phyloP scores from a whole-genome alignment of 2,797 vertebrate species.

The Lepilemur septentrionalis region DNA sequence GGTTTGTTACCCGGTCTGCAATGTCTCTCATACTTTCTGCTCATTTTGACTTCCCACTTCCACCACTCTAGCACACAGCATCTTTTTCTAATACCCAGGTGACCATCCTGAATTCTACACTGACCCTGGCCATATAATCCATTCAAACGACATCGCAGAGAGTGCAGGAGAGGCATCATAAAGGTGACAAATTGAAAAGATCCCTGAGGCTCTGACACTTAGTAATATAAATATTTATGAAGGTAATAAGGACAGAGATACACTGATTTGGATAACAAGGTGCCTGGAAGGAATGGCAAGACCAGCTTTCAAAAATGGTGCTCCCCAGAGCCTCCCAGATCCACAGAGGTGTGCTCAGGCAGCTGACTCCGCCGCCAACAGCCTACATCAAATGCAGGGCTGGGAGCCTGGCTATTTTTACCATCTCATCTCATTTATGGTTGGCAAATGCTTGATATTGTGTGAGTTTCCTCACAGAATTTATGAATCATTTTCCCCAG shows the following conservation, averaged over 20 bases:
- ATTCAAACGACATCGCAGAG: no score
- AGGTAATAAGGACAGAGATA: not conserved
- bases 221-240: not conserved
- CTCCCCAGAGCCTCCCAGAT: not conserved
- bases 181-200: not conserved
- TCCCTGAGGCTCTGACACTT: not conserved
- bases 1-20: not conserved
- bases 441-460: not conserved
- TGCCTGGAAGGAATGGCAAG: not conserved
- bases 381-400: not conserved
- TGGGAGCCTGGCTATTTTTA: not conserved
- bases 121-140: accelerated
- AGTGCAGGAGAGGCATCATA: not conserved
- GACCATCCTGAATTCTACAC: not conserved
- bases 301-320: not conserved
- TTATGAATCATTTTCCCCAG: not conserved
- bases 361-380: not conserved
- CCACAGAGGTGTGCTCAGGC: not conserved
- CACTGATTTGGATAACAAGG: not conserved
- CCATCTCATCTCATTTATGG: not conserved
- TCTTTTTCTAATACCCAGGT: not conserved
- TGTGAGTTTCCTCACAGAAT: not conserved
- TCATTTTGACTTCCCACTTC: not conserved
- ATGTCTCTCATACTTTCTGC: not conserved
- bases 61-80: not conserved